Percentiles rank a stretch among this genome's conserved stretches.
Conservation (phyloP, 2,888 invertebrate genomes). For the Trachelus stipa region DNA sequence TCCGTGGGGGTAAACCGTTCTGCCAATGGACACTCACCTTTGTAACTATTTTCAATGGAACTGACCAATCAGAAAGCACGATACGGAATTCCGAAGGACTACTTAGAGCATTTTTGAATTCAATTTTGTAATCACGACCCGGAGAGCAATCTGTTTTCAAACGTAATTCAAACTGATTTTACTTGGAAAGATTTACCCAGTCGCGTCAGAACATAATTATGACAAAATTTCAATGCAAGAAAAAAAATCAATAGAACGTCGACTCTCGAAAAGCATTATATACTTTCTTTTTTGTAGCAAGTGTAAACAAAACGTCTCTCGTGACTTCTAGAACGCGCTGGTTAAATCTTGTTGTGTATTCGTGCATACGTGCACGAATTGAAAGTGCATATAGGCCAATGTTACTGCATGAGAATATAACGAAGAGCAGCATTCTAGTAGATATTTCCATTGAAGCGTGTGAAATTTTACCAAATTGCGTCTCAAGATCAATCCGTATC, state of each 20-base stretch:
- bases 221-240: background rate
- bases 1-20: conserved; percentile 57
- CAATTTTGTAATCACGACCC: conserved; percentile 11
- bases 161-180: background rate
- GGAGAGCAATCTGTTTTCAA: background rate
- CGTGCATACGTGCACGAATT: background rate
- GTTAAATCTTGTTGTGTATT: background rate
- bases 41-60: conserved; percentile 58
- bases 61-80: conserved; percentile 40
- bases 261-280: background rate
- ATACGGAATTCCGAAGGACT: conserved; percentile 8
- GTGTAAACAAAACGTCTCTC: background rate
- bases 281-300: background rate
- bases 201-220: background rate
- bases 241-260: background rate
- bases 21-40: conserved; percentile 56
- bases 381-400: background rate
- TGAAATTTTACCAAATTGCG: background rate
- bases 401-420: background rate
- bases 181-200: background rate
- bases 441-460: background rate
- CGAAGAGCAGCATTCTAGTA: background rate
- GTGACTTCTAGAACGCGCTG: background rate
- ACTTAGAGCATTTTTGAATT: conserved; percentile 25
- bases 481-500: background rate